Conservation (phyloP, 2,113 vertebrate genomes). For the Cavia porcellus region DNA sequence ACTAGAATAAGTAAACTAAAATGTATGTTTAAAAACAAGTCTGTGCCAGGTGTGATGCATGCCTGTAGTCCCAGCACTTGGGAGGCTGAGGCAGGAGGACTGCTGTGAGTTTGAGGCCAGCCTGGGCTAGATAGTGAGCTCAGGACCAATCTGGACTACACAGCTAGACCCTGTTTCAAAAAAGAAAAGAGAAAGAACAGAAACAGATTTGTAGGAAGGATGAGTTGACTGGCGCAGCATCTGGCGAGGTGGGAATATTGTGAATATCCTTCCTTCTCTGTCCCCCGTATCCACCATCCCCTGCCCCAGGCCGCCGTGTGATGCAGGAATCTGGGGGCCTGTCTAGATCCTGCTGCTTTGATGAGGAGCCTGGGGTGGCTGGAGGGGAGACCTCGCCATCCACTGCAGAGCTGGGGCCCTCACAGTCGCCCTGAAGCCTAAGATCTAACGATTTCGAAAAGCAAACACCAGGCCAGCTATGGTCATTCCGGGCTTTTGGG, state of each 20-base stretch:
- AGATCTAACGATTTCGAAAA: not conserved
- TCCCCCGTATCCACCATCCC: not conserved
- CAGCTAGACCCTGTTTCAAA: not conserved
- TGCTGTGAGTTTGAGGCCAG: not conserved
- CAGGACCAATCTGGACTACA: not conserved
- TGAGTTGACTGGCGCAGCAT: fast-evolving
- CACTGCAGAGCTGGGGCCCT: not conserved
- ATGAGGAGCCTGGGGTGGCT: too few species aligned
- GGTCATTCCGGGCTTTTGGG: not conserved
- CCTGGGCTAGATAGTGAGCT: not conserved
- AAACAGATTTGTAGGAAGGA: not conserved
- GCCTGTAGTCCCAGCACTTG: not conserved
- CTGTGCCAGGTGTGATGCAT: not conserved
- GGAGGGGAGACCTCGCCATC: too few species aligned
- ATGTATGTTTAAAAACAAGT: not conserved
- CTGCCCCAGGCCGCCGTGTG: not conserved
- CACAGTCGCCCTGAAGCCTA: not conserved
- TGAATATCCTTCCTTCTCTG: not conserved
- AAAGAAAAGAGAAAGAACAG: not conserved
- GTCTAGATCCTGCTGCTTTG: not conserved
- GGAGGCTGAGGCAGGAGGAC: not conserved
- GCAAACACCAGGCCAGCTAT: not conserved
- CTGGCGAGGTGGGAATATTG: not conserved
- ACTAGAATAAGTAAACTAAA: not conserved
- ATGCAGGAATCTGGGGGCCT: fast-evolving